These are phyloP conservation scores for Drosophila helvetica DNA, from an alignment of 2,888 invertebrate genomes.

Conservation along the genomic window DNA sequence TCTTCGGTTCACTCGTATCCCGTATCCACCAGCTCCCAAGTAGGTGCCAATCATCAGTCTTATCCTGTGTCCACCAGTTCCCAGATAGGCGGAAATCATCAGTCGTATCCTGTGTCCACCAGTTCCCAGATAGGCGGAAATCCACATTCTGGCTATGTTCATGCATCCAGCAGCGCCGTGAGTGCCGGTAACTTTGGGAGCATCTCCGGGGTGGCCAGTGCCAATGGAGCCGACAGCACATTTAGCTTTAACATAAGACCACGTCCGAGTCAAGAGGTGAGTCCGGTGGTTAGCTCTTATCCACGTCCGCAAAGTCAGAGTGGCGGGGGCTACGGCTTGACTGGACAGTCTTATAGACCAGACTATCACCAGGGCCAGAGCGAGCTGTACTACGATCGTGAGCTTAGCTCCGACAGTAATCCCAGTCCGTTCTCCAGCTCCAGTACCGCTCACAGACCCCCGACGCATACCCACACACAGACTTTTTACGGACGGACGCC, in stretches of 20 bases:
- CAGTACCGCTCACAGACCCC: constrained; percentile 38
- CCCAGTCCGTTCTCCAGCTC: constrained; percentile 72
- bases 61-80: constrained; percentile 36
- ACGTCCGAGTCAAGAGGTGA: constrained; percentile 70
- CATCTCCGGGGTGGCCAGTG: constrained; percentile 77
- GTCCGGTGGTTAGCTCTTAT: constrained; percentile 50
- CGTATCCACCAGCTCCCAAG: constrained; percentile 48
- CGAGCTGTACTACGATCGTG: constrained; percentile 69
- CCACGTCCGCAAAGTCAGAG: constrained; percentile 50
- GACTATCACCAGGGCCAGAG: constrained; percentile 58
- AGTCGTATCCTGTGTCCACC: constrained; percentile 32
- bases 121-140: constrained; percentile 47
- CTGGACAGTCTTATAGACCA: constrained; percentile 57
- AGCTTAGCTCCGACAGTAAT: constrained; percentile 44
- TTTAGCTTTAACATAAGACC: constrained; percentile 82
- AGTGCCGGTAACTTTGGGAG: constrained; percentile 78
- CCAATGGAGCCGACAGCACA: constrained; percentile 80
- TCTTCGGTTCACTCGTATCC: constrained; percentile 53
- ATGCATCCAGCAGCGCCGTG: constrained; percentile 77
- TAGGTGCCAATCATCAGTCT: constrained; percentile 41
- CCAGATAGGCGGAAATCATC: constrained; percentile 43
- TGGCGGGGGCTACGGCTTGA: constrained; percentile 55
- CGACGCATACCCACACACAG: constrained; percentile 46
- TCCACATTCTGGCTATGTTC: constrained; percentile 59
- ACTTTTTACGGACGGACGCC: constrained; percentile 56